Percentiles rank a stretch among this genome's conserved stretches.
Conservation (phyloP, 2,113 vertebrate species). For the Leucosticte australis region DNA sequence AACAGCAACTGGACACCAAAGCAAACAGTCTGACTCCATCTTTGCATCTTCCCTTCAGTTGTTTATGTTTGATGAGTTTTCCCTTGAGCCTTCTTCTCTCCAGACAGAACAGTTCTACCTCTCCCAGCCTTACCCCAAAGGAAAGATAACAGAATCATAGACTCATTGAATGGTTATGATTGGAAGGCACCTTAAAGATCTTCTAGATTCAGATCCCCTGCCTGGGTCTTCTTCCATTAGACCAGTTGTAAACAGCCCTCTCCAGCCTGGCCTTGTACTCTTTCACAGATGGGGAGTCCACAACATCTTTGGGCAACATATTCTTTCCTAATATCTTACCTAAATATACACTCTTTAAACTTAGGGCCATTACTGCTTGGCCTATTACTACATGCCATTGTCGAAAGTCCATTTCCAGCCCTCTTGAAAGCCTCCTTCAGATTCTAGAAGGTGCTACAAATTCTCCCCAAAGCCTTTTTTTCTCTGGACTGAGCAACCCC, state of each 20-base stretch:
- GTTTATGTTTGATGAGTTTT: neutral
- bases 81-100: neutral
- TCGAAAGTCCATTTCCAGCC: neutral
- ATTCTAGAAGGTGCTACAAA: neutral
- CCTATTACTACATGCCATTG: neutral
- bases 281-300: neutral
- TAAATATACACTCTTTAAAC: neutral
- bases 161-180: neutral
- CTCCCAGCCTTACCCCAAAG: neutral
- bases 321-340: neutral
- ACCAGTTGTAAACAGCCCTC: neutral
- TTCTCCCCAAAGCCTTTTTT: neutral
- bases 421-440: neutral
- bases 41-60: neutral
- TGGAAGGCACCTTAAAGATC: neutral
- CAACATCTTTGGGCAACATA: neutral
- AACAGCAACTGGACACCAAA: neutral
- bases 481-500: neutral
- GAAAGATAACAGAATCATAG: neutral
- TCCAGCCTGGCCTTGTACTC: neutral
- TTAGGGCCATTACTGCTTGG: neutral
- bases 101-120: neutral
- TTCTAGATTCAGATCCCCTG: neutral
- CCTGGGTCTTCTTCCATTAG: neutral
- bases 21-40: neutral